Evolutionary conservation across 2,113 vertebrate genomes (phyloP), one percentile per base, ranked within the genome.

Genomic region (Boleophthalmus pectinirostris): DNA sequence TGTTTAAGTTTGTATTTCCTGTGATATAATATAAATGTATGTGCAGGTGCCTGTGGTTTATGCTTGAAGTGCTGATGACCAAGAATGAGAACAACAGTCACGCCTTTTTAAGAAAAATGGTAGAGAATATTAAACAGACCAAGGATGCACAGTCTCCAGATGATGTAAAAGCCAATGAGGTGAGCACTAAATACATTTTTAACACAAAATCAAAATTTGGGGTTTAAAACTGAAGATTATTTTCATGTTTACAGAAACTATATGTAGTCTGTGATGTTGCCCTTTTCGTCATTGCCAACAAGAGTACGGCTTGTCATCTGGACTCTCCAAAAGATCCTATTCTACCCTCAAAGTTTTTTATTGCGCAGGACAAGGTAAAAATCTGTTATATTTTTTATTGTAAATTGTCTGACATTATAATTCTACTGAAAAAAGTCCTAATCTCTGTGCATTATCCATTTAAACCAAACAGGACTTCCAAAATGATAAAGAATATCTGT

Each of bases 61-160:
- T 99, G 97, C 93, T 99, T 87, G 98, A 99, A 91, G 98, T 99
- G 84, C 92, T 99, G 92, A 99, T 99, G 98, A 97, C 97, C 56
- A 98, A 99, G 92, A 99, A 98, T 89, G 98, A 99, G 91, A 99
- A 99, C 86, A 99, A 99, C 88, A 99, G 98, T 85, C 98, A 99
- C 78, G 96, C 96, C 38, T 99, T 99, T 89, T 95, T 99, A 82
- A 95, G 97, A 84, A 99, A 98, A 88, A 98, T 99, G 97, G 96
- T 97, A 54, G 97, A 99, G 88, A 99, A 95, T 86, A 99, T 99
- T 90, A 99, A 98, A 87, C 96, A 97, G 86, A 98, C 96, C 24
- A 95, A 97, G 91, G 98, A 99, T 86, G 96, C 96, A 69, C 97
- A 99, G 81, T 94, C 95, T 87, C 97, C 97, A 67, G 98, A 99